Percentiles rank a stretch among this genome's conserved stretches.
Evolutionary conservation across 2,113 vertebrate species (phyloP).

Genomic region (Festucalex cinctus): DNA sequence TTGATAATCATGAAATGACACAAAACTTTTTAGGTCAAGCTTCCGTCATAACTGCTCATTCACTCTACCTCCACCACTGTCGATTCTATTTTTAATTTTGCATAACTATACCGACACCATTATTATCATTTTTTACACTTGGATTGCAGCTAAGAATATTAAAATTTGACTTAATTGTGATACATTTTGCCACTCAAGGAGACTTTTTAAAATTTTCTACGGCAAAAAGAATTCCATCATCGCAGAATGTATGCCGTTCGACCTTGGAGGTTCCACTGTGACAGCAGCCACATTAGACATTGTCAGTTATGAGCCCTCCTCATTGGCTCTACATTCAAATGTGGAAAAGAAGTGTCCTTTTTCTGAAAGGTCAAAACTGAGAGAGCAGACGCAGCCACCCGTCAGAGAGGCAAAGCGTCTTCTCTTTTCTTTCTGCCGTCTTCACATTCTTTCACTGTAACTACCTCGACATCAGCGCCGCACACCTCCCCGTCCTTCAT

Average conservation of each 20-base stretch:
- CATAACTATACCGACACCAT: no score
- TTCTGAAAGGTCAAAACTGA: slow-evolving; percentile 48
- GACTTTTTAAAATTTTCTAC: background rate
- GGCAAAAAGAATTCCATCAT: background rate
- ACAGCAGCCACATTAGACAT: background rate
- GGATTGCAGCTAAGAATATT: background rate
- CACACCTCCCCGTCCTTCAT: slow-evolving; percentile 38
- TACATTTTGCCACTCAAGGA: background rate
- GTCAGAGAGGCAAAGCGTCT: slow-evolving; percentile 27
- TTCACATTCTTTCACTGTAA: slow-evolving; percentile 18
- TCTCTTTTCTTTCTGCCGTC: slow-evolving; percentile 8
- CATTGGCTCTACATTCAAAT: background rate
- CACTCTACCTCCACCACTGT: no score
- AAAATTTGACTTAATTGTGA: background rate
- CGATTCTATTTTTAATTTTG: no score
- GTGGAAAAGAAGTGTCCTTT: slow-evolving; percentile 2
- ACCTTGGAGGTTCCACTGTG: background rate
- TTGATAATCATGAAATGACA: background rate
- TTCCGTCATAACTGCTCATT: background rate
- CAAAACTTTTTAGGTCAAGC: background rate
- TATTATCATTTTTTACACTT: background rate
- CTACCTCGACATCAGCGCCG: slow-evolving; percentile 8
- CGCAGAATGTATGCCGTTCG: background rate
- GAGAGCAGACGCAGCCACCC: slow-evolving; percentile 36
- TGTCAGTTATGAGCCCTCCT: background rate